phyloP scores from a whole-genome alignment of 2,113 vertebrate genomes.

The Tor tambroides region DNA sequence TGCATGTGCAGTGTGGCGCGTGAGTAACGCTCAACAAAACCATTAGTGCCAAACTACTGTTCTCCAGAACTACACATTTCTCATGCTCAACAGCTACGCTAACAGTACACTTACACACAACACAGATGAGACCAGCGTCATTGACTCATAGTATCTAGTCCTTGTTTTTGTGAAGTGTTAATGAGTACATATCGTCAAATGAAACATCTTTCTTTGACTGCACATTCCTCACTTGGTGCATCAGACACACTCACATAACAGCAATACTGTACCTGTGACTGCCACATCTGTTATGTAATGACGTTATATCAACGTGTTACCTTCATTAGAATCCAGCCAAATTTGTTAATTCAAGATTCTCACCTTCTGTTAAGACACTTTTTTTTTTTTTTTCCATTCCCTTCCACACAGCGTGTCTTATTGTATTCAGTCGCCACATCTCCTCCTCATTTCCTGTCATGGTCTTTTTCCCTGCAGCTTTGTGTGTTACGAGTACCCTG shows the following conservation, averaged over 20 bases:
- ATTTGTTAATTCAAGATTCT: not conserved
- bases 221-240: not conserved
- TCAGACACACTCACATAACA: not conserved
- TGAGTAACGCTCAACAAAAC: constrained; percentile 43
- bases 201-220: not conserved
- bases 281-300: not conserved
- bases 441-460: not conserved
- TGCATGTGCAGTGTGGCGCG: constrained; percentile 62
- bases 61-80: constrained; percentile 2
- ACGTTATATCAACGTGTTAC: not conserved
- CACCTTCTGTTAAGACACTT: not conserved
- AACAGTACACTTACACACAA: not conserved
- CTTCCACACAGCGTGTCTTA: constrained; percentile 12
- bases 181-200: not conserved
- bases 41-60: constrained; percentile 15
- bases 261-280: not conserved
- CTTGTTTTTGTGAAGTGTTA: constrained; percentile 21
- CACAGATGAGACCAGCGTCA: not conserved
- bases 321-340: too few relatives aligned
- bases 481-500: constrained; percentile 65
- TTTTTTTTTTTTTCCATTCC: not conserved
- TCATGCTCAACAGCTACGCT: constrained; percentile 23
- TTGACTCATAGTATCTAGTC: not conserved
- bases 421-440: not conserved
- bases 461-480: constrained; percentile 45